phyloP scores from a whole-genome alignment of 2,113 vertebrate genomes.

The Tretioscincus oriximinensis region DNA sequence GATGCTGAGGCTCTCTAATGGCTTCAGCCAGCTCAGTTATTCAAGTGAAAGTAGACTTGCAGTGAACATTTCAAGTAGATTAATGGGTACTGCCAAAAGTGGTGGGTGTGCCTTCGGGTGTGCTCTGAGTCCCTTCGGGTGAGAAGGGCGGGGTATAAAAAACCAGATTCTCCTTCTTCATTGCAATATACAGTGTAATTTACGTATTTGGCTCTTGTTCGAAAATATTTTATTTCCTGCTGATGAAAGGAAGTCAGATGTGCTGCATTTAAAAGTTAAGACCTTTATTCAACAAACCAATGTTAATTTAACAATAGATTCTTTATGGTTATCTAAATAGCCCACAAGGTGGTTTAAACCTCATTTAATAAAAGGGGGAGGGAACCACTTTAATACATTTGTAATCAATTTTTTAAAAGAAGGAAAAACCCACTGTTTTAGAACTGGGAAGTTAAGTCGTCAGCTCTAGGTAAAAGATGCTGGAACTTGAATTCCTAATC shows the following conservation, averaged over 20 bases:
- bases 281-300: slow-evolving; percentile 21
- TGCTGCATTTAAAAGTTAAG: slow-evolving; percentile 1
- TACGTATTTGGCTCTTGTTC: too few relatives aligned
- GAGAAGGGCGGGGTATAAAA: too few relatives aligned
- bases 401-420: background rate
- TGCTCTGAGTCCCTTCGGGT: too few relatives aligned
- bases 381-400: background rate
- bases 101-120: too few relatives aligned
- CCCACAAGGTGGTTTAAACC: background rate
- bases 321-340: background rate
- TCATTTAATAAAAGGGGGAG: background rate
- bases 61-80: too few relatives aligned
- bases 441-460: background rate
- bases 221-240: background rate
- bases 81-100: too few relatives aligned
- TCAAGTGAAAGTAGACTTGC: too few relatives aligned
- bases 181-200: too few relatives aligned
- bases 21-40: too few relatives aligned
- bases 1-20: too few relatives aligned
- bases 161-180: too few relatives aligned
- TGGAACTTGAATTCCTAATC: background rate
- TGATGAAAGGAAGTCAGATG: background rate
- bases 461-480: background rate
- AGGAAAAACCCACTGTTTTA: background rate
- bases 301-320: slow-evolving; percentile 19